phyloP scores from a whole-genome alignment of 2,113 vertebrate genomes.

The Cephalopholis sonnerati region DNA sequence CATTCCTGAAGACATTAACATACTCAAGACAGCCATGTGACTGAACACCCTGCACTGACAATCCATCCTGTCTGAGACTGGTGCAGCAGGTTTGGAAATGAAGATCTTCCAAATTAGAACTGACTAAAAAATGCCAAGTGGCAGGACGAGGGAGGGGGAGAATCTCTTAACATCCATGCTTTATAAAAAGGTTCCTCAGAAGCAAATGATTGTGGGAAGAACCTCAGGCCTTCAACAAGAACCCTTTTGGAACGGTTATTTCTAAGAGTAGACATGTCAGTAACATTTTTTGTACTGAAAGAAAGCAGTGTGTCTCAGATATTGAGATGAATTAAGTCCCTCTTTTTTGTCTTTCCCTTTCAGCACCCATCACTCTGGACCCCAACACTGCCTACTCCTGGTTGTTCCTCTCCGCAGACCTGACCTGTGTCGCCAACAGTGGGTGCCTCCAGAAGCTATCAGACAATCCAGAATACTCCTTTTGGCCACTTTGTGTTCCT shows the following conservation, averaged over 20 bases:
- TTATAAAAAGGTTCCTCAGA: no score
- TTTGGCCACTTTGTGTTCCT: conserved; percentile 86
- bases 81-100: no score
- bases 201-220: no score
- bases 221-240: no score
- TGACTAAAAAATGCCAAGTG: no score
- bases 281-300: not conserved
- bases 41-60: conserved; percentile 39
- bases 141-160: no score
- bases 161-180: no score
- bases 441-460: conserved; percentile 80
- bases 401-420: conserved; percentile 78
- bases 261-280: no score
- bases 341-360: conserved; percentile 1
- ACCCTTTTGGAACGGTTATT: no score
- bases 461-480: conserved; percentile 78
- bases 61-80: conserved; percentile 35
- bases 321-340: no score
- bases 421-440: conserved; percentile 80
- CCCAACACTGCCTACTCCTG: conserved; percentile 86
- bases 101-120: no score
- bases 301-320: not conserved
- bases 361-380: conserved; percentile 85
- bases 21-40: conserved; percentile 10
- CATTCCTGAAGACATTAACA: conserved; percentile 13